Evolutionary conservation across 2,888 invertebrate genomes (phyloP).

Genomic region (Branchinecta sandiegonensis): DNA sequence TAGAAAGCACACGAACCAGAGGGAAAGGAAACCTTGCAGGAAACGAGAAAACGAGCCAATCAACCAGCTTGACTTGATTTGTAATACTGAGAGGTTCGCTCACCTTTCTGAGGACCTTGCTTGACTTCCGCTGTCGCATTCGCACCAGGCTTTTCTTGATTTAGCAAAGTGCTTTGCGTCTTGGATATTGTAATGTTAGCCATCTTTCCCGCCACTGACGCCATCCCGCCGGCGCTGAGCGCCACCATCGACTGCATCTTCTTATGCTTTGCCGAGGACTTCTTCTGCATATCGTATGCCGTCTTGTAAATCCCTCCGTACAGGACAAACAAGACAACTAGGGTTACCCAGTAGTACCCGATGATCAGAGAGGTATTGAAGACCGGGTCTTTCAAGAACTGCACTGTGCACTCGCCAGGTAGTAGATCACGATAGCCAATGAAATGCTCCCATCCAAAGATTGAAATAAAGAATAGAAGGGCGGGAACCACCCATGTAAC

Average conservation of each 20-base stretch:
- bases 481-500: slow-evolving; percentile 95
- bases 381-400: slow-evolving; percentile 90
- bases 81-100: too few species aligned
- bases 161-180: slow-evolving; percentile 50
- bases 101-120: too few species aligned
- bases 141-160: slow-evolving; percentile 50
- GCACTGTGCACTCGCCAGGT: slow-evolving; percentile 83
- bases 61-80: too few species aligned
- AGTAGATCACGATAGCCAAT: slow-evolving; percentile 75
- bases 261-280: slow-evolving; percentile 86
- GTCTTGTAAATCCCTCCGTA: slow-evolving; percentile 96
- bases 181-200: slow-evolving; percentile 73
- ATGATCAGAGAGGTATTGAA: slow-evolving; percentile 95
- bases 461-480: slow-evolving; percentile 87
- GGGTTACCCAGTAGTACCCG: slow-evolving; percentile 92
- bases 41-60: too few species aligned
- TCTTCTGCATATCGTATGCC: slow-evolving; percentile 92
- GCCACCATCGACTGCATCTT: slow-evolving; percentile 93
- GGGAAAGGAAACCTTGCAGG: too few species aligned
- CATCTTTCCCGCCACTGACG: slow-evolving; percentile 72
- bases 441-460: slow-evolving; percentile 98
- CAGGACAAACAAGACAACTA: slow-evolving; percentile 82
- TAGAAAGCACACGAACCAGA: too few species aligned
- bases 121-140: slow-evolving; percentile 32
- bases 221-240: slow-evolving; percentile 73